Percentiles rank a stretch among this genome's conserved stretches.
These are phyloP conservation scores for Cloeon dipterum DNA, from an alignment of 2,888 invertebrate species.

Conservation along the genomic window DNA sequence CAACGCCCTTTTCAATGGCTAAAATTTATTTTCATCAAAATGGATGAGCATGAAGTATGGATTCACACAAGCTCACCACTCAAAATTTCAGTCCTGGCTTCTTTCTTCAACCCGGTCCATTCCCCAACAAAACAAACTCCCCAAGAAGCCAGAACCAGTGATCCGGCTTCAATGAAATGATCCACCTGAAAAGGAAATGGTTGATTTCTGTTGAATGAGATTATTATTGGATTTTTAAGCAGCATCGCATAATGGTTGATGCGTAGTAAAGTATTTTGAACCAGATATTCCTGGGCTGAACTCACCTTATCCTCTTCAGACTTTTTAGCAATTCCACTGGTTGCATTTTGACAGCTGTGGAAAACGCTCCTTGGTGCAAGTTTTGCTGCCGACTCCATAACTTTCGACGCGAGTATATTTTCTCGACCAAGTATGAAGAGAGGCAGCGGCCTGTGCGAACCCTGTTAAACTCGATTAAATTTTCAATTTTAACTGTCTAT, in stretches of 20 bases:
- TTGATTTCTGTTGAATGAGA: no score
- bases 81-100: constrained; percentile 2
- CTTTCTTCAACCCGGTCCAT: constrained; percentile 9
- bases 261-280: no score
- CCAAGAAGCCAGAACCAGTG: constrained; percentile 9
- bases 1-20: constrained; percentile 11
- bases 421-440: constrained; percentile 9
- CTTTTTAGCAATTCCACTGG: constrained; percentile 4
- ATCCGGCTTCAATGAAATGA: constrained; percentile 9
- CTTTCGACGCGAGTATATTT: constrained; percentile 2
- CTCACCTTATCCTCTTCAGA: background rate
- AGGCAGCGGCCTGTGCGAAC: constrained; percentile 7
- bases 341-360: background rate
- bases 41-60: no score
- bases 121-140: constrained; percentile 11
- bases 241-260: no score
- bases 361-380: constrained; percentile 6
- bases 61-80: background rate
- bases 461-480: no score
- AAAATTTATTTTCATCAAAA: constrained; percentile 2
- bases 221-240: no score
- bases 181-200: no score
- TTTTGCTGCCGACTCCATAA: constrained; percentile 5
- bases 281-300: no score
- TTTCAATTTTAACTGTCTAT: no score